phyloP scores from a whole-genome alignment of 2,113 vertebrate species.

The Amphiprion ocellaris region DNA sequence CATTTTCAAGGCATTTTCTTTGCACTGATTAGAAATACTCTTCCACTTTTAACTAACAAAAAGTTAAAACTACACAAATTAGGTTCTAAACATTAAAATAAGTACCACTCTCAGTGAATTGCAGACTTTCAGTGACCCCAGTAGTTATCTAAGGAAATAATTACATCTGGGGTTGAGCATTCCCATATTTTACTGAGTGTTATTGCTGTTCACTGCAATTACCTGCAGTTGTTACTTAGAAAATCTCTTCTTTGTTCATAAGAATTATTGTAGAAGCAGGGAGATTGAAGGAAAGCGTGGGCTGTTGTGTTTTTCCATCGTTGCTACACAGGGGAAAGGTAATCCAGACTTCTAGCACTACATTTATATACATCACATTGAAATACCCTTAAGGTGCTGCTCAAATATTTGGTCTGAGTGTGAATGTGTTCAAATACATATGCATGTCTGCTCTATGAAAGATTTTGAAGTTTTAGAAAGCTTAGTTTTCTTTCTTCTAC shows the following conservation, averaged over 20 bases:
- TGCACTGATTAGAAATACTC: no score
- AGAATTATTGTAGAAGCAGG: not conserved
- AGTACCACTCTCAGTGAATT: not conserved
- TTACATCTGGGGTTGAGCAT: conserved; percentile 15
- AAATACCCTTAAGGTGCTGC: not conserved
- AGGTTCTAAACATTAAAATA: not conserved
- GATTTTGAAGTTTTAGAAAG: not conserved
- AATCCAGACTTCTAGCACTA: not conserved
- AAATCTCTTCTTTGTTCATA: conserved; percentile 8
- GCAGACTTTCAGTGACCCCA: conserved; percentile 10
- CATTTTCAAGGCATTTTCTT: no score
- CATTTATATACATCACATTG: conserved; percentile 4
- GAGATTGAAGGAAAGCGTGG: not conserved
- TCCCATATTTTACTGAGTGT: conserved; percentile 14
- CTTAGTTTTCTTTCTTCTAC: not conserved
- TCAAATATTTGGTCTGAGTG: no score
- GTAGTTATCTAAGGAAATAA: conserved; percentile 21
- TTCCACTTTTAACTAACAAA: conserved; percentile 3
- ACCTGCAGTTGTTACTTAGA: not conserved
- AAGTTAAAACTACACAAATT: not conserved
- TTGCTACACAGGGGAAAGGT: not conserved
- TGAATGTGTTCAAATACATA: no score
- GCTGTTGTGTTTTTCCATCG: not conserved
- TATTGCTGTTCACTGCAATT: conserved; percentile 25
- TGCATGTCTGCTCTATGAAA: not conserved